These are phyloP conservation scores for Agonopterix alstromeriana DNA, from an alignment of 2,888 invertebrate species.

Conservation along the genomic window DNA sequence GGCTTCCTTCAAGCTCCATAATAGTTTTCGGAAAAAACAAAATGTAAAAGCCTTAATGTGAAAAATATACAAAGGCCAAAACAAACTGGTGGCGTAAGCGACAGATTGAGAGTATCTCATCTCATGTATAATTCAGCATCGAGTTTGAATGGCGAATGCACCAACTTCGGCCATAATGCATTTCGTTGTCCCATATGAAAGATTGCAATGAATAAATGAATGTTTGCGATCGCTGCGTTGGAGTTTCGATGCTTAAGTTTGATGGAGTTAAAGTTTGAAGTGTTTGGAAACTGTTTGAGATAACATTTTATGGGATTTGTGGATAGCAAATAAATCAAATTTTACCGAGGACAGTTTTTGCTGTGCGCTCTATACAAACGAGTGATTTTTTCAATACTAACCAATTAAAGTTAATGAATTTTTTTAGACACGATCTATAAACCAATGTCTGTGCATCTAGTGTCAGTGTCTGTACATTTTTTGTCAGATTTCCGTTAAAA, in stretches of 20 bases:
- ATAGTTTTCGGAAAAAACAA: too few species aligned
- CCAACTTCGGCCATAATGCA: slow-evolving; percentile 44
- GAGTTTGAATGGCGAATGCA: slow-evolving; percentile 36
- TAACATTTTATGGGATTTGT: background rate
- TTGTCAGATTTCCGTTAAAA: too few species aligned
- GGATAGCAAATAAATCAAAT: too few species aligned
- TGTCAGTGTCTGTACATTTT: too few species aligned
- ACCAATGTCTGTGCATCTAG: too few species aligned
- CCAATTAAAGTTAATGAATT: too few species aligned
- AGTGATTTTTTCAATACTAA: too few species aligned
- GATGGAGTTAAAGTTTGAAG: background rate
- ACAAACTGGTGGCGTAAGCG: slow-evolving; percentile 32
- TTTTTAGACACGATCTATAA: too few species aligned
- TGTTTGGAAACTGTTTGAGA: background rate
- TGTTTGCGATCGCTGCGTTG: background rate
- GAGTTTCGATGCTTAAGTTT: background rate
- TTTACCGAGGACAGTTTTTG: too few species aligned
- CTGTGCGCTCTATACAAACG: too few species aligned
- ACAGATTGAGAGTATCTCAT: slow-evolving; percentile 61
- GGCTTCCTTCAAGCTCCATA: too few species aligned
- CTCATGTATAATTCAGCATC: slow-evolving; percentile 67
- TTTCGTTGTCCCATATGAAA: slow-evolving; percentile 43
- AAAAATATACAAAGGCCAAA: slow-evolving; percentile 20
- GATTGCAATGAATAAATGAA: slow-evolving; percentile 48
- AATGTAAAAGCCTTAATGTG: background rate